Evolutionary conservation across 2,797 vertebrate species (phyloP), one percentile per base, ranked within the genome.

Genomic region (Peromyscus melanophrys): DNA sequence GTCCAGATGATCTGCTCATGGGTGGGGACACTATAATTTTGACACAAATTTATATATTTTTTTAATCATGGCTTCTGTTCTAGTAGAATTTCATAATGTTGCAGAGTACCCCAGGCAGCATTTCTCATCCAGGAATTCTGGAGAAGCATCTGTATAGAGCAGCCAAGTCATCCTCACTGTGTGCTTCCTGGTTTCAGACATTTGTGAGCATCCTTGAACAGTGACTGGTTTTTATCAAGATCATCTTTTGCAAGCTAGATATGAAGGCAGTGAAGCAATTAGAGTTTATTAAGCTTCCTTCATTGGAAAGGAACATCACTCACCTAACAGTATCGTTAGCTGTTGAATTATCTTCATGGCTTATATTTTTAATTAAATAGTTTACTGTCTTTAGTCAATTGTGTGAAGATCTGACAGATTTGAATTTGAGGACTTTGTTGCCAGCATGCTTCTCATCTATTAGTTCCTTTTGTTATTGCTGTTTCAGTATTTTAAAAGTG

Each of bases 281-380:
- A 88, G 27, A 78, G 21, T 94, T 94, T 94, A 95, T 90, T 93
- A 92, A 95, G 25, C 23, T 92, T 97, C 23, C 40, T 96, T 97
- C 95, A 94, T 89, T 88, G 86, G 12, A 81, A 89, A 96, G 97
- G 67, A 92, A 77, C 76, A 63, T 69, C 31, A 84, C 29, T 91
- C 40, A 85, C 59, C 75, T 96, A 49, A 37, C 37, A 92, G 59
- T 82, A 55, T 85, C 82, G 67, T 87, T 96, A 96, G 55, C 25
- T 92, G 49, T n/a, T 86, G 40, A 94, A 63, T 76, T 97, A 73
- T 92, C 89, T 90, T 95, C 71, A 81, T 92, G n/a, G 75, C 21
- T 80, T 94, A 61, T 95, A 95, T 91, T 96, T 96, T 23, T 93
- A 95, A 95, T 96, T 92, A 91, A 95, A 87, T n/a, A 91, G 73